Base-by-base conservation (phyloP, 2,888 invertebrate species). In the Cacoxenus indagator region DNA sequence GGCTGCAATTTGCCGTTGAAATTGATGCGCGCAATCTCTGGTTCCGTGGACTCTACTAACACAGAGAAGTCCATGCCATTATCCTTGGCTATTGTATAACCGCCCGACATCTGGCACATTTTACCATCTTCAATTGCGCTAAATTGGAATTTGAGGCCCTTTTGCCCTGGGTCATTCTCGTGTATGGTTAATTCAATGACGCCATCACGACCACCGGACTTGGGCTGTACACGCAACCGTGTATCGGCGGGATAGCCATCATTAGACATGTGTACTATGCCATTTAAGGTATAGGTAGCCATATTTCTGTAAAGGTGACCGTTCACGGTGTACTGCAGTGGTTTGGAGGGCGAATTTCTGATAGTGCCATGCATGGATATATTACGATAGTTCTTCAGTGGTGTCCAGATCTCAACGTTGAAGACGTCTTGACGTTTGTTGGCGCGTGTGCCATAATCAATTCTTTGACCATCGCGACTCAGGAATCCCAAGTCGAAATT, bases 281-380 rank as follows among this genome's bases (percentile, higher is more conserved):
- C 90, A 29, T 83, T 86, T 11, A 90, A 81, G 51, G 80, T 85
- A 75, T 88, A 90, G 24, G 87, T 87, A 2, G 76, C 79, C 79
- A 87, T 86, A 70, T 89, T 89, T 2, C 89, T 84, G 66, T 87
- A 88, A 24, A 90, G 75, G 72, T 86, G 86, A 22, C 90, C 90
- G 43, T 81, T 78, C 3, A 90, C 82, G 45, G 85, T 80, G 54
- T 87, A 87, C 43, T 85, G 78, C 1, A 76, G 77, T 0, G 78
- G 65, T 61, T 81, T 78, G 0, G 69, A 72, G 3, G 72, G 70
- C 43, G 75, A 80, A 51, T 67, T 76, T 22, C 70, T 73, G 24
- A 87, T 69, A 0, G 84, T 79, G 4, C 89, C 89, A 9, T 87
- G 84, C 75, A 89, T 78, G 6, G 87, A 87, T 6, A 89, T 80